Evolutionary conservation across 64 coral and sea anemone species (phyloP).

Genomic region (Catalaphyllia jardinei): DNA sequence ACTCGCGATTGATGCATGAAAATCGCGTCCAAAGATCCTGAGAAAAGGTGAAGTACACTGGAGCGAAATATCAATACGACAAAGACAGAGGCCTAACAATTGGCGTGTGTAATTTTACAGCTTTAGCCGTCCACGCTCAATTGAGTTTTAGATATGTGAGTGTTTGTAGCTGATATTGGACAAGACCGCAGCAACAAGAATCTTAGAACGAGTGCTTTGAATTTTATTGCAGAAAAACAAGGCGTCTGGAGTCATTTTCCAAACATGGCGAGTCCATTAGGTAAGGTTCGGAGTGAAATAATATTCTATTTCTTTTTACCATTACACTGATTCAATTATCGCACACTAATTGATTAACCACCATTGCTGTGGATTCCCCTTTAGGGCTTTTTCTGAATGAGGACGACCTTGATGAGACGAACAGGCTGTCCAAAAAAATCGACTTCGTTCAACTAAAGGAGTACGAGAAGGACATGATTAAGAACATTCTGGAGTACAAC

Average conservation of each 20-base stretch:
- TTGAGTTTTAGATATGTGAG: constrained; percentile 26
- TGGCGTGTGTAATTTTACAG: constrained; percentile 13
- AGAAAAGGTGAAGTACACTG: not conserved
- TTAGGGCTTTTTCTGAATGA: constrained; percentile 95
- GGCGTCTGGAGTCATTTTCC: not conserved
- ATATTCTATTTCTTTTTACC: constrained; percentile 5
- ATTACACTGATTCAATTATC: constrained; percentile 64
- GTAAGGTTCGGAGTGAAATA: constrained; percentile 48
- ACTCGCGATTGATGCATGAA: not conserved
- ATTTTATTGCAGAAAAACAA: not conserved
- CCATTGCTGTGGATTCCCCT: constrained; percentile 23
- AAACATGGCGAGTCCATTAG: constrained; percentile 91
- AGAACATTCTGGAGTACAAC: constrained; percentile 90
- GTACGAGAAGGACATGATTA: constrained; percentile 90
- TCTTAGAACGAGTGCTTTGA: not conserved
- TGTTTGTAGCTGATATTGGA: constrained; percentile 9
- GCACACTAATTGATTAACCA: constrained; percentile 55
- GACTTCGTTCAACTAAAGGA: constrained; percentile 61
- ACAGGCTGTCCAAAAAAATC: constrained; percentile 80
- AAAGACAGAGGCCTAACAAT: not conserved
- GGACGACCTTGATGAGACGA: constrained; percentile 93
- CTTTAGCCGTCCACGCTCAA: not conserved
- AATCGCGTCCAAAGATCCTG: not conserved
- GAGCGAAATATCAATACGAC: not conserved
- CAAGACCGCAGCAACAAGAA: not conserved